A percentile compares a stretch with the other conserved stretches of the same genome.
These are phyloP conservation scores for Zelostemma sp. DNA, from an alignment of 1,140 invertebrate species.

Conservation along the genomic window DNA sequence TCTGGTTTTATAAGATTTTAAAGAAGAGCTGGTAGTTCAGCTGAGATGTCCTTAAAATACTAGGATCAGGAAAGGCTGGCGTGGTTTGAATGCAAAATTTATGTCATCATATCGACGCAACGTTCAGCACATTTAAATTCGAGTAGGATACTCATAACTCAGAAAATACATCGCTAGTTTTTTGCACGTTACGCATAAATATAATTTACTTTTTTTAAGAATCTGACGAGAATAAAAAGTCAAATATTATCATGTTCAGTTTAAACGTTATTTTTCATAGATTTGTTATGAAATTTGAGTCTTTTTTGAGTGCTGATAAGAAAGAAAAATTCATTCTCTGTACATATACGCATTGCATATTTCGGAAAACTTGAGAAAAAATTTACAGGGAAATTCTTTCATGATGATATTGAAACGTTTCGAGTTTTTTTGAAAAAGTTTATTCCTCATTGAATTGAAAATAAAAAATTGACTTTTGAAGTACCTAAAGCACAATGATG, in stretches of 20 bases:
- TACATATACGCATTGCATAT: too few relatives aligned
- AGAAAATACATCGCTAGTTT: slow-evolving; percentile 20
- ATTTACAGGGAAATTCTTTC: too few relatives aligned
- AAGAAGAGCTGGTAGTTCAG: slow-evolving; percentile 27
- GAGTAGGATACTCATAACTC: background rate
- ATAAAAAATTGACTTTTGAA: too few relatives aligned
- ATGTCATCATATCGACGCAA: slow-evolving; percentile 29
- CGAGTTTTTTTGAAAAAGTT: too few relatives aligned
- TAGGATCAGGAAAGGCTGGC: slow-evolving; percentile 29
- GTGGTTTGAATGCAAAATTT: slow-evolving; percentile 41
- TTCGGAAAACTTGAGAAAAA: too few relatives aligned
- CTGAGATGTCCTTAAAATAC: slow-evolving; percentile 31
- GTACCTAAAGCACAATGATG: too few relatives aligned
- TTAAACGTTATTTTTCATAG: too few relatives aligned
- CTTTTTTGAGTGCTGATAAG: slow-evolving; percentile 14
- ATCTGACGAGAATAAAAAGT: slow-evolving; percentile 14
- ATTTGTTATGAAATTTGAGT: too few relatives aligned
- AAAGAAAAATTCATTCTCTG: too few relatives aligned
- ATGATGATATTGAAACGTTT: too few relatives aligned
- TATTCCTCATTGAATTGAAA: too few relatives aligned
- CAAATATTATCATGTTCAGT: slow-evolving; percentile 5
- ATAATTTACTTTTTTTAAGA: slow-evolving; percentile 22
- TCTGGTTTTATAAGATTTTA: slow-evolving; percentile 36
- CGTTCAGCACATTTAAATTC: slow-evolving; percentile 37
- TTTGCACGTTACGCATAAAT: slow-evolving; percentile 24